These are phyloP conservation scores for Shargacucullia verbasci DNA, from an alignment of 2,888 invertebrate species.

Conservation along the genomic window DNA sequence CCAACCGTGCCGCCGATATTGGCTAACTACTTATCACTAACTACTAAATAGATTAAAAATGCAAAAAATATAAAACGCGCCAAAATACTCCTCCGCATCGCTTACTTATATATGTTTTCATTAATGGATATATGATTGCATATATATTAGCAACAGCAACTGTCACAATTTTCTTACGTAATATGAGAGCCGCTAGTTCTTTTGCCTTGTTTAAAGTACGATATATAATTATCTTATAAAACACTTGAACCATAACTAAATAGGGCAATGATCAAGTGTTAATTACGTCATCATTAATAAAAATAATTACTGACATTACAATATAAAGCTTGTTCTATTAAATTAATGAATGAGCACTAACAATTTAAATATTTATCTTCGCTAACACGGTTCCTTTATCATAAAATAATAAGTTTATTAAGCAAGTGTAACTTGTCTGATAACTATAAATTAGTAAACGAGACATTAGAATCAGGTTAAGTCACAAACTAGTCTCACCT, in stretches of 20 bases:
- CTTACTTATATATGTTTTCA: too few relatives aligned
- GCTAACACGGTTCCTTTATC: conserved; percentile 9
- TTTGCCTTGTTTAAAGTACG: too few relatives aligned
- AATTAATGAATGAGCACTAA: conserved; percentile 32
- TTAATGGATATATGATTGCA: too few relatives aligned
- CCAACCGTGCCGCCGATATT: too few relatives aligned
- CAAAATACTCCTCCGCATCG: too few relatives aligned
- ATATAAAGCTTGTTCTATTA: conserved; percentile 22
- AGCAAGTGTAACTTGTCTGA: conserved; percentile 6
- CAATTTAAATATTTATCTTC: conserved; percentile 29
- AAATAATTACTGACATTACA: conserved; percentile 5
- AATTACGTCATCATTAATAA: conserved; percentile 16
- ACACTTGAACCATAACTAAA: conserved; percentile 22
- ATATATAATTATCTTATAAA: too few relatives aligned
- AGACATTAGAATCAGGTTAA: conserved; percentile 58
- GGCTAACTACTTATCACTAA: too few relatives aligned
- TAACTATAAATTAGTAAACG: conserved; percentile 41
- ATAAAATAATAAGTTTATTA: conserved; percentile 30
- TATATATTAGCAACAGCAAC: too few relatives aligned
- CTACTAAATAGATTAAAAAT: too few relatives aligned
- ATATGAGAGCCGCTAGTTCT: too few relatives aligned
- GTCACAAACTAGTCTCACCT: conserved; percentile 68
- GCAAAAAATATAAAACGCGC: too few relatives aligned
- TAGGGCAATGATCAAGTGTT: conserved; percentile 19
- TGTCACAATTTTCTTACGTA: too few relatives aligned